phyloP scores from a whole-genome alignment of 2,888 invertebrate genomes.

The Clunio marinus region DNA sequence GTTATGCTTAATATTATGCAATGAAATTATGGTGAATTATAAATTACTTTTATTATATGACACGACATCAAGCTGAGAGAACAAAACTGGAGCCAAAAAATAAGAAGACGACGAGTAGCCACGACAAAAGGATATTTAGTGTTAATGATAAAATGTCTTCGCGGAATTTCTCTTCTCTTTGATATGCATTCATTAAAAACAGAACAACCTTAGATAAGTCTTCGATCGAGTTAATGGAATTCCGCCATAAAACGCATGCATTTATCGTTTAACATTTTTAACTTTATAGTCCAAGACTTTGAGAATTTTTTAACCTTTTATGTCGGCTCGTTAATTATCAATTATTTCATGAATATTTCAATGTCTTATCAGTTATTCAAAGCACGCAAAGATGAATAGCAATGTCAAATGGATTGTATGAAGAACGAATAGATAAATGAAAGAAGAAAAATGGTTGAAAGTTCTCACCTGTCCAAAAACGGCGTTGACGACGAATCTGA shows the following conservation, averaged over 20 bases:
- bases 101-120: not conserved
- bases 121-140: not conserved
- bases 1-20: not conserved
- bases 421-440: not conserved
- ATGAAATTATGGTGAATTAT: not conserved
- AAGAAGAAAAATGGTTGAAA: slow-evolving; percentile 41
- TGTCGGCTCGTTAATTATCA: slow-evolving; percentile 7
- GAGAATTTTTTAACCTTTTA: not conserved
- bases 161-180: not conserved
- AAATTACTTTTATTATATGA: not conserved
- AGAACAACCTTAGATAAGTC: not conserved
- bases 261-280: not conserved
- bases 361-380: not conserved
- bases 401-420: slow-evolving; percentile 19
- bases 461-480: slow-evolving; percentile 62
- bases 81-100: not conserved
- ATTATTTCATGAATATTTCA: slow-evolving; percentile 4
- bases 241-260: slow-evolving; percentile 5
- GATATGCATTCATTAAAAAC: not conserved
- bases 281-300: not conserved
- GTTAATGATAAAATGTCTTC: not conserved
- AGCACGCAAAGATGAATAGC: not conserved
- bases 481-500: slow-evolving; percentile 72
- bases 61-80: not conserved
- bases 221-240: not conserved